phyloP scores from a whole-genome alignment of 37 sponge, comb jelly and placozoan species.

The Theonella swinhoei region DNA sequence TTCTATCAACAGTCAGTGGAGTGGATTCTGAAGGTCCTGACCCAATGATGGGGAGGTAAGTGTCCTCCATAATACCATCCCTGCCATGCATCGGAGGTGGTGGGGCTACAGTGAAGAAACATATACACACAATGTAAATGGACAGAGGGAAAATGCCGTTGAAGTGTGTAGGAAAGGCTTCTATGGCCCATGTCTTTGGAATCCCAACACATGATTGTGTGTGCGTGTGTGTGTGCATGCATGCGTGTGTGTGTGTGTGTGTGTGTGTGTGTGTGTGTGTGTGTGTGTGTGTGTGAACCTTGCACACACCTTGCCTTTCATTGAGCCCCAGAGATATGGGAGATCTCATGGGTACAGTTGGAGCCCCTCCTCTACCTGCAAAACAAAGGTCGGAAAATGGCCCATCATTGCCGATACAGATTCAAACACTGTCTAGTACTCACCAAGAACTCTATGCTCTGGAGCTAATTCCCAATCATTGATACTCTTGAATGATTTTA shows the following conservation, averaged over 20 bases:
- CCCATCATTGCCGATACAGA: not conserved
- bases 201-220: too few species aligned
- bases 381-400: not conserved
- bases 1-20: too few species aligned
- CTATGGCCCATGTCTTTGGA: too few species aligned
- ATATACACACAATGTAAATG: not conserved
- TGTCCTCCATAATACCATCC: not conserved
- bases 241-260: too few species aligned
- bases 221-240: too few species aligned
- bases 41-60: constrained; percentile 42
- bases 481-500: not conserved
- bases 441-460: not conserved
- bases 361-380: constrained; percentile 5
- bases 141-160: not conserved
- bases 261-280: too few species aligned
- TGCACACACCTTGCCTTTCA: not conserved
- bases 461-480: not conserved
- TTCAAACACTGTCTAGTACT: not conserved
- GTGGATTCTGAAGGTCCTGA: not conserved
- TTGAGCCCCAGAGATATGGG: not conserved
- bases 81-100: not conserved
- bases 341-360: constrained; percentile 30
- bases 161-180: too few species aligned
- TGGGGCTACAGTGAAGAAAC: not conserved
- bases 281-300: too few species aligned